phyloP scores from a whole-genome alignment of 2,888 invertebrate species.

The Caenorhabditis sp. region DNA sequence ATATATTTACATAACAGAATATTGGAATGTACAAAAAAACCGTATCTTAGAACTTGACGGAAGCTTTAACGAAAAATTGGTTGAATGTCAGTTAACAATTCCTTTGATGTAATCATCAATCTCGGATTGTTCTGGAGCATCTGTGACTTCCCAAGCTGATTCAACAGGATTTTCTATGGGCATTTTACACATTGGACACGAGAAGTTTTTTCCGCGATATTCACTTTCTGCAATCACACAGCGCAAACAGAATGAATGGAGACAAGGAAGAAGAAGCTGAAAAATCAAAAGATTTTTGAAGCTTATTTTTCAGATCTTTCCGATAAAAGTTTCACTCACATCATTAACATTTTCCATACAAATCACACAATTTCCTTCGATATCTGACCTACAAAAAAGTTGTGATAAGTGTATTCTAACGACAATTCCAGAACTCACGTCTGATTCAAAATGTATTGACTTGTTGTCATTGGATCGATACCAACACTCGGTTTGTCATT shows the following conservation, averaged over 20 bases:
- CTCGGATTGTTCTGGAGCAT: conserved; percentile 39
- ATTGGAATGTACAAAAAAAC: not conserved
- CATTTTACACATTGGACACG: conserved; percentile 46
- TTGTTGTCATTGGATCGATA: conserved; percentile 33
- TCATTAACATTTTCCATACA: conserved; percentile 52
- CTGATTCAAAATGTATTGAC: conserved; percentile 41
- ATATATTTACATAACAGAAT: not conserved
- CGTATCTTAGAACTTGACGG: not conserved
- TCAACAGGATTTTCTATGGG: conserved; percentile 39
- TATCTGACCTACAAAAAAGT: conserved; percentile 41
- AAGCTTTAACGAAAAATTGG: not conserved
- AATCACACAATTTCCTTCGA: conserved; percentile 48
- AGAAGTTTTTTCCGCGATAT: conserved; percentile 37
- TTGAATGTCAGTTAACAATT: conserved; percentile 5
- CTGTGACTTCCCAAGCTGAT: conserved; percentile 49
- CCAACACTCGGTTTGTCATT: conserved; percentile 6
- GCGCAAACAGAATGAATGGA: conserved; percentile 46
- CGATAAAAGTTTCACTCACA: conserved; percentile 18
- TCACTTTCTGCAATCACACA: conserved; percentile 44
- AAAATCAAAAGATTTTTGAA: conserved; percentile 2
- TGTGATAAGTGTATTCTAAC: too few species aligned
- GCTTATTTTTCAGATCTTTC: too few species aligned
- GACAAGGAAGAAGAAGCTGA: conserved; percentile 47
- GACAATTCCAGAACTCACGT: too few species aligned
- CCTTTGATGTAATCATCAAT: conserved; percentile 41